Conservation (phyloP, 2,888 invertebrate genomes). For the Agrochola lychnidis region DNA sequence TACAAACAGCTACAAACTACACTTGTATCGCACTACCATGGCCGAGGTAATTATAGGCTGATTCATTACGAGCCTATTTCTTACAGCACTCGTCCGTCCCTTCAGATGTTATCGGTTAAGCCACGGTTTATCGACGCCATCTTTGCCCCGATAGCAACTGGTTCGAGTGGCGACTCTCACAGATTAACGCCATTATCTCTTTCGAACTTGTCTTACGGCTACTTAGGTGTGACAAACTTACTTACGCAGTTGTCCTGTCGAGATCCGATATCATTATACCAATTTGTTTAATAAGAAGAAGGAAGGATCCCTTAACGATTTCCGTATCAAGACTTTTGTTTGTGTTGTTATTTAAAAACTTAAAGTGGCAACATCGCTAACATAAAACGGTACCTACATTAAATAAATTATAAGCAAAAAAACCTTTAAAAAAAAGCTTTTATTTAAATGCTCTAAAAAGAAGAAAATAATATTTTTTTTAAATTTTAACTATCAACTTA, state of each 20-base stretch:
- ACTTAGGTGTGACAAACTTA: conserved; percentile 77
- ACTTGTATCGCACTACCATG: conserved; percentile 26
- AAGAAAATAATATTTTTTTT: no score
- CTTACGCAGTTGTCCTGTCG: conserved; percentile 68
- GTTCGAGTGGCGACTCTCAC: conserved; percentile 77
- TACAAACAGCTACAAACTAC: not conserved
- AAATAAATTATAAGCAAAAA: no score
- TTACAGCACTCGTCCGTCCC: conserved; percentile 65
- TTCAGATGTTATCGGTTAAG: conserved; percentile 79
- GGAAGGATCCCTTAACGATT: not conserved
- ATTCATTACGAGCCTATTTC: conserved; percentile 65
- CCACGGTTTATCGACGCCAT: conserved; percentile 81
- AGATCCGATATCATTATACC: conserved; percentile 56
- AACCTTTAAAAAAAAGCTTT: no score
- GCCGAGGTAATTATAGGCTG: conserved; percentile 47
- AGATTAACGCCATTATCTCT: conserved; percentile 84
- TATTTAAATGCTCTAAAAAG: no score
- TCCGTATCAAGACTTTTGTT: not conserved
- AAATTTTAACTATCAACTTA: no score
- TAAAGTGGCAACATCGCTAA: not conserved
- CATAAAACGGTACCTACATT: conserved; percentile 1
- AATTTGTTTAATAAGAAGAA: conserved; percentile 54
- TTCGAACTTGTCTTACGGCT: conserved; percentile 79
- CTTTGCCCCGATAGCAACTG: conserved; percentile 72
- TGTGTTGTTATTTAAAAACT: not conserved